Evolutionary conservation across 1,140 invertebrate species (phyloP), one percentile per base, ranked within the genome.

Genomic region (Pseudomyrmex gracilis): DNA sequence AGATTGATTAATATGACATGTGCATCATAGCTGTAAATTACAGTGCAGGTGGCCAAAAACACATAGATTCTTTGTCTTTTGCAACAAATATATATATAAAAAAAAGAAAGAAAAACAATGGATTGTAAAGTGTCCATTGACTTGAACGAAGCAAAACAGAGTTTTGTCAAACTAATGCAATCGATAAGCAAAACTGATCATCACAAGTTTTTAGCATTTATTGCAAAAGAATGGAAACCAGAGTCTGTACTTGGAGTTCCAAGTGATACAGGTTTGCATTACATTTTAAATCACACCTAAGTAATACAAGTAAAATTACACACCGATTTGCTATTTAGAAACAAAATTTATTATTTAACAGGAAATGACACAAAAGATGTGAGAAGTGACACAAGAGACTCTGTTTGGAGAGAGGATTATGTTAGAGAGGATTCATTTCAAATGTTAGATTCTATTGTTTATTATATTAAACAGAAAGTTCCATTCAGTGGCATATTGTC

Each of bases 401-500:
- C 84, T 92, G 13, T 77, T 66, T 43, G 4, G 7, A n/a, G n/a
- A n/a, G n/a, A n/a, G n/a, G n/a, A n/a, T n/a, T 34, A 34, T 0
- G 34, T 34, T 7, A 34, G 34, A 34, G 34, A 34, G 34, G 1
- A 34, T 34, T 34, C 34, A 34, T 34, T 34, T 34, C 34, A 34
- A 4, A 78, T 71, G 61, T 90, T 96, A 45, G 92, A 93, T 85
- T 92, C 93, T 49, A 96, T 96, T 84, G 94, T 93, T 2, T 89
- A 95, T 55, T 94, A 95, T 55, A 92, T 96, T 20, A 95, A 95
- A 78, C 89, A 94, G 83, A 92, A 94, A 84, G 86, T 96, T 51
- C 96, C 96, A 47, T 90, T 95, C 57, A 92, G 95, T 87, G 96
- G 94, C 60, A 94, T 96, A 84, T 92, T 96, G 82, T 89, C 94